Evolutionary conservation across 2,797 vertebrate species (phyloP).

Genomic region (Cichlasoma orientale): DNA sequence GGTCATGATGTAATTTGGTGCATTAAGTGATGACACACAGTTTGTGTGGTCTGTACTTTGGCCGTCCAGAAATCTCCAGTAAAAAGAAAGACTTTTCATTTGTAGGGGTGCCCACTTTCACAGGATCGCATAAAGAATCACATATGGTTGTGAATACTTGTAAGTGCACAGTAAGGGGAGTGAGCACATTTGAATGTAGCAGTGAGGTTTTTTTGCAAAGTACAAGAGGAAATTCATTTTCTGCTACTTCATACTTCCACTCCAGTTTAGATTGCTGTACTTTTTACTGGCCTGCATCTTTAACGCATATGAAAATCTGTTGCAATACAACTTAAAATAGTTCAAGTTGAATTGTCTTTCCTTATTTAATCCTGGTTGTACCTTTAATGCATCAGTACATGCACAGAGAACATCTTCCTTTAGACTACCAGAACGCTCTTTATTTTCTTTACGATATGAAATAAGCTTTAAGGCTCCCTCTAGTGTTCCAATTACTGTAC

Average conservation of each 20-base stretch:
- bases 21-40: slow-evolving; percentile 23
- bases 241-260: background rate
- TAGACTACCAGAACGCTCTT: background rate
- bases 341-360: background rate
- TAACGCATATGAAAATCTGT: background rate
- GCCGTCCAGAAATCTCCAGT: background rate
- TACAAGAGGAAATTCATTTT: background rate
- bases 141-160: background rate
- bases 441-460: background rate
- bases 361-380: background rate
- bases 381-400: background rate
- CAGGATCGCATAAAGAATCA: background rate
- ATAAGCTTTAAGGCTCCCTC: slow-evolving; percentile 45
- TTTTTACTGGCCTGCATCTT: background rate
- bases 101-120: background rate
- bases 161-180: background rate
- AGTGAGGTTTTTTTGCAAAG: too few relatives aligned
- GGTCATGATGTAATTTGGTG: slow-evolving; percentile 38
- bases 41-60: slow-evolving; percentile 4
- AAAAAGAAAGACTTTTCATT: background rate
- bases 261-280: background rate
- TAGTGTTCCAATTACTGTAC: slow-evolving; percentile 43
- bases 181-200: background rate
- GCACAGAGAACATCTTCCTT: background rate
- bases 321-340: background rate